Evolutionary conservation across 30 jellyfish, hydroid and myxozoan genomes (phyloP), one percentile per base, ranked within the genome.

Genomic region (Hydractinia symbiolongicarpus): DNA sequence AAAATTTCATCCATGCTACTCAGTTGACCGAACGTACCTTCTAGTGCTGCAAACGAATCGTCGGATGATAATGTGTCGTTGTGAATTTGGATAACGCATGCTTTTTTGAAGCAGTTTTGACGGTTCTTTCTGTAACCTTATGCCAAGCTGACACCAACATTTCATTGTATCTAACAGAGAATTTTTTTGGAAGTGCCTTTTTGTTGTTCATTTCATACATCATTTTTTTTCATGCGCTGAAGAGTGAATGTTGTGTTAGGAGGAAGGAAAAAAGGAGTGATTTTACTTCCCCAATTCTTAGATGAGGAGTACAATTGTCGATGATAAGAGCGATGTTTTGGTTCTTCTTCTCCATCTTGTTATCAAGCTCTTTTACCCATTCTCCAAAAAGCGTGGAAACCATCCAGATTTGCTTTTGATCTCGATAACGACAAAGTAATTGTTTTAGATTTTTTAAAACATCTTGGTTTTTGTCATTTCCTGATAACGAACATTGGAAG

Each of bases 351-450:
- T 11, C 69, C 15, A 58, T 11, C 19, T 58, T 13, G 19, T 58
- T 58, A 58, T 58, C 17, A 58, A 58, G n/a, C 68, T 57, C 13
- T n/a, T n/a, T n/a, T n/a, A 58, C 69, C 69, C 69, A 58, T 58
- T 58, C 69, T 16, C 3, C 15, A 16, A 58, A 58, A 58, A 58
- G 69, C 3, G 1, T 58, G 15, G 69, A 58, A 58, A 0, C 69
- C 69, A 58, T 58, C 69, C 19, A 58, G 19, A 16, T 13, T 58
- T 11, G 0, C 19, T 58, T 58, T 58, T 58, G 1, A 30, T 2
- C 44, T 2, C 44, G 44, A 30, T 30, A 30, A 30, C 44, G 44
- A 30, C 44, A 30, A 30, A 2, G 44, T 2, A 30, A 30, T 30
- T 30, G 44, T 30, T 30, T 30, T 30, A 30, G 44, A 30, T 30